These are phyloP conservation scores for Parnassius apollo DNA, from an alignment of 2,888 invertebrate species.

Conservation along the genomic window DNA sequence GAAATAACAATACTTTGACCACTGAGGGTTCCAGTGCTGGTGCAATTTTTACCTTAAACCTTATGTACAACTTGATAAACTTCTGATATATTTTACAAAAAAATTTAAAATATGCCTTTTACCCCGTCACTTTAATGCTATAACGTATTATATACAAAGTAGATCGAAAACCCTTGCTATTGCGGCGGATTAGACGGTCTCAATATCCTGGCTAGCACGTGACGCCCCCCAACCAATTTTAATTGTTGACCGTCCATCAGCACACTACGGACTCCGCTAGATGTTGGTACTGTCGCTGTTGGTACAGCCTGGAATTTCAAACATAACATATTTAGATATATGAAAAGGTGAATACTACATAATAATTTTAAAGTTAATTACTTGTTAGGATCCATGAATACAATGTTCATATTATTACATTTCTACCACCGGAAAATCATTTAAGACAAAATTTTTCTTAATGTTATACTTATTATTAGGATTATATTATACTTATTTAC, in stretches of 20 bases:
- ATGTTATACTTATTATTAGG: too few species aligned
- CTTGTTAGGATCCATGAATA: neutral
- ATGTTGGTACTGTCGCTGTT: constrained; percentile 44
- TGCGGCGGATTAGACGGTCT: constrained; percentile 63
- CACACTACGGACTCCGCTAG: constrained; percentile 64
- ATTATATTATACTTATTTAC: too few species aligned
- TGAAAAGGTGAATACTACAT: too few species aligned
- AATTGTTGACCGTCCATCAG: constrained; percentile 74
- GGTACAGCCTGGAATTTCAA: constrained; percentile 43
- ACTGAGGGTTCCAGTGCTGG: too few species aligned
- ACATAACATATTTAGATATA: too few species aligned
- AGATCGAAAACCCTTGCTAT: constrained; percentile 7
- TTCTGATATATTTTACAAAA: constrained; percentile 7
- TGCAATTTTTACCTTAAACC: too few species aligned
- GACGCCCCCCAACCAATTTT: constrained; percentile 68
- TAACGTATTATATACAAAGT: constrained; percentile 17
- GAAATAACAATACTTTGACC: too few species aligned
- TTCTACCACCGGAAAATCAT: too few species aligned
- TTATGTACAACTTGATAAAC: constrained; percentile 4
- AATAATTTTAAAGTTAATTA: neutral
- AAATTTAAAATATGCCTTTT: constrained; percentile 13
- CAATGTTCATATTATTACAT: too few species aligned
- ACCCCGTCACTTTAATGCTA: neutral
- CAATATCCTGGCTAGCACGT: constrained; percentile 66
- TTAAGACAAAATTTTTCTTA: too few species aligned